phyloP scores from a whole-genome alignment of 2,113 vertebrate genomes.

The Marcusenius ussheri region DNA sequence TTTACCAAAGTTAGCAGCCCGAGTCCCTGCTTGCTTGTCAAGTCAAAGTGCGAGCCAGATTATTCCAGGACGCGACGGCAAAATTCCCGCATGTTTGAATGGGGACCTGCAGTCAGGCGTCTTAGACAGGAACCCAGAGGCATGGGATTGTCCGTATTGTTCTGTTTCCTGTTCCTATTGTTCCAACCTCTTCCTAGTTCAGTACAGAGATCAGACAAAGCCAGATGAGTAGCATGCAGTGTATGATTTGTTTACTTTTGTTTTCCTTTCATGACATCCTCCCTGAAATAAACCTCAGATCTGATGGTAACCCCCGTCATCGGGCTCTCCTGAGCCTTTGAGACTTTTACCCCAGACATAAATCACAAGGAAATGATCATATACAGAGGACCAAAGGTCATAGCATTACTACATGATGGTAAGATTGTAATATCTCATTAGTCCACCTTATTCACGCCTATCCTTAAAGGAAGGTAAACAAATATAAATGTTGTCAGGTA shows the following conservation, averaged over 20 bases:
- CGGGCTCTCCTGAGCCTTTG: background rate
- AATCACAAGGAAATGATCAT: background rate
- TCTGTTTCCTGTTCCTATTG: background rate
- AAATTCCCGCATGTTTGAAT: background rate
- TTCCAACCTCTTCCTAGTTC: background rate
- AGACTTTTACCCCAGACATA: background rate
- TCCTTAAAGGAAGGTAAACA: background rate
- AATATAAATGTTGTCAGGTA: background rate
- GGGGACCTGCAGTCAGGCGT: background rate
- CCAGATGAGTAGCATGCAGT: background rate
- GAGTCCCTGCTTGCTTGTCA: background rate
- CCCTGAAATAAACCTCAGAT: background rate
- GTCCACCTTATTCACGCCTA: background rate
- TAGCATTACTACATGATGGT: background rate
- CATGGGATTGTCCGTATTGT: background rate
- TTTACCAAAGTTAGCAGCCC: background rate
- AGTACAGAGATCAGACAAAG: background rate
- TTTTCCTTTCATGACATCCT: background rate
- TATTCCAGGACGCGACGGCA: background rate
- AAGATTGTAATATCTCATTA: background rate
- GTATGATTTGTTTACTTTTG: background rate
- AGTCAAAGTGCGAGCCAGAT: background rate
- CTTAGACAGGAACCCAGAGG: background rate
- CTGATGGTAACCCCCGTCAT: background rate
- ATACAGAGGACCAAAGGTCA: background rate